phyloP scores from a whole-genome alignment of 2,113 vertebrate genomes.

The Vidua chalybeata region DNA sequence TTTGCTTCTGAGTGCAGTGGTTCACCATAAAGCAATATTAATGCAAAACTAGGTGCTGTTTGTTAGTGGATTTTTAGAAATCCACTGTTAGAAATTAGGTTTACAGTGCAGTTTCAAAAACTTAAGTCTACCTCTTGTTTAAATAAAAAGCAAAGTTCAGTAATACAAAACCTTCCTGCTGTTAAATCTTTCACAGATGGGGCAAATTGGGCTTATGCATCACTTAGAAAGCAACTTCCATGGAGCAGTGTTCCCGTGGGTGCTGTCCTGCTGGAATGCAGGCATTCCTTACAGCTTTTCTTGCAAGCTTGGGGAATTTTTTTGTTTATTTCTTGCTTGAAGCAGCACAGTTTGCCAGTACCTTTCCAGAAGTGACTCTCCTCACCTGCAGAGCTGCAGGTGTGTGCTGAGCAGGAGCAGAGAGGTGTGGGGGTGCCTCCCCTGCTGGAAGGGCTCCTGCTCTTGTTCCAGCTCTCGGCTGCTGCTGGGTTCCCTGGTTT shows the following conservation, averaged over 20 bases:
- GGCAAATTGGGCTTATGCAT: background rate
- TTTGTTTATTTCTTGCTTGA: background rate
- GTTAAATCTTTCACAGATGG: constrained; percentile 8
- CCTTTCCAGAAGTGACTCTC: rapidly evolving
- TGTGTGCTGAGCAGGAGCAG: background rate
- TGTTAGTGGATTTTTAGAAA: background rate
- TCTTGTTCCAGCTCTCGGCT: rapidly evolving
- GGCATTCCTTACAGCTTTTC: background rate
- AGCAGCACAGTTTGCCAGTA: background rate
- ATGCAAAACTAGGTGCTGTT: background rate
- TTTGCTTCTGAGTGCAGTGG: background rate
- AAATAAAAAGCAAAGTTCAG: background rate
- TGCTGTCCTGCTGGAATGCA: background rate
- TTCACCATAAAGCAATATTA: background rate
- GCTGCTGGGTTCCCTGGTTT: rapidly evolving
- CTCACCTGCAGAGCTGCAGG: rapidly evolving
- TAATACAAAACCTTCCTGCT: background rate
- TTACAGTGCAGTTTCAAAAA: background rate
- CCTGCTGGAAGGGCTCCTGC: background rate
- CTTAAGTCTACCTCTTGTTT: background rate
- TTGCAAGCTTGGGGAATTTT: rapidly evolving
- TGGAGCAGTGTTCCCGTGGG: background rate
- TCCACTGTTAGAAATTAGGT: background rate
- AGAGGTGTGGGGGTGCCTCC: background rate
- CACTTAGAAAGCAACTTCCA: background rate